Evolutionary conservation across 2,888 invertebrate genomes (phyloP).

Genomic region (Macrophya annulata): DNA sequence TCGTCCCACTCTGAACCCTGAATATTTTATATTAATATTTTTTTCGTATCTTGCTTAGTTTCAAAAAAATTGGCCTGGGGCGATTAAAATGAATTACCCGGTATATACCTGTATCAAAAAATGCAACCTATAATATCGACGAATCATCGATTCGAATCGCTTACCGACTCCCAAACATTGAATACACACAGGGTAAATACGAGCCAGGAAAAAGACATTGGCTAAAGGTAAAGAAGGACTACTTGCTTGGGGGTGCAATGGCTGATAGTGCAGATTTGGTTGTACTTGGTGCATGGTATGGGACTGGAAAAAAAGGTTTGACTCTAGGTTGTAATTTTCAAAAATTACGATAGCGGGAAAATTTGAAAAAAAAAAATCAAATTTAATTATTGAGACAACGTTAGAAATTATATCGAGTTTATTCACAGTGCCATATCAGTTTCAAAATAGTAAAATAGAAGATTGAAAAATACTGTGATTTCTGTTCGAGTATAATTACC

Average conservation of each 20-base stretch:
- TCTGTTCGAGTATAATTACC: not conserved
- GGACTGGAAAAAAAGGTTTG: constrained; percentile 91
- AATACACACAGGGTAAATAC: constrained; percentile 87
- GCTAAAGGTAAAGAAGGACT: constrained; percentile 98
- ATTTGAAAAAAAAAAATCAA: constrained; percentile 20
- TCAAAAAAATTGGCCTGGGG: too few relatives aligned
- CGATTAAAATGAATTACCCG: too few relatives aligned
- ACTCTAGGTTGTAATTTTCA: not conserved
- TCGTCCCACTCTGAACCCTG: too few relatives aligned
- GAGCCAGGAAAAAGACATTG: constrained; percentile 97
- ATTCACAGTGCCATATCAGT: not conserved
- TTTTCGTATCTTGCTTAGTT: too few relatives aligned
- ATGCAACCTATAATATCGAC: not conserved
- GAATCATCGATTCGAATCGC: not conserved
- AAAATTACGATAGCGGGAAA: not conserved
- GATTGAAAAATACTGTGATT: not conserved
- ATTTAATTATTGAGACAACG: too few relatives aligned
- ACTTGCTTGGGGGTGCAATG: constrained; percentile 95
- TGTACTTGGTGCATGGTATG: constrained; percentile 97
- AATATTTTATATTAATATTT: too few relatives aligned
- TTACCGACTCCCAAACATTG: not conserved
- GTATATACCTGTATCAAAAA: not conserved
- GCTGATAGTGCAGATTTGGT: constrained; percentile 97
- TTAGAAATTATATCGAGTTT: not conserved
- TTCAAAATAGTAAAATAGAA: not conserved